Evolutionary conservation across 2,113 vertebrate genomes (phyloP).

Genomic region (Anoplopoma fimbria): DNA sequence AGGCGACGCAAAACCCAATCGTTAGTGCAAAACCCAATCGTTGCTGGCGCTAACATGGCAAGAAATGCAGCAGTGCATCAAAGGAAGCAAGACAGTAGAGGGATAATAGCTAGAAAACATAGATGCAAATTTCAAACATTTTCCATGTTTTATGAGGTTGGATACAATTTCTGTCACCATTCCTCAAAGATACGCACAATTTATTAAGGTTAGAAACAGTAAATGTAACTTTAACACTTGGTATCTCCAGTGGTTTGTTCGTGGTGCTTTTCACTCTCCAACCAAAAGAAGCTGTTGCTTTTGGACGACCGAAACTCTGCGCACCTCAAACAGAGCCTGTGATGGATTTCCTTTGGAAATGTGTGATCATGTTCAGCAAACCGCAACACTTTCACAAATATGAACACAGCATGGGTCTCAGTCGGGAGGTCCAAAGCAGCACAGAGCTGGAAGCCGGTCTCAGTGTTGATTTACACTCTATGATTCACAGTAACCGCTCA

Average conservation of each 20-base stretch:
- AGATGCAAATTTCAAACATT: too few relatives aligned
- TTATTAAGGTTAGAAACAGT: neutral
- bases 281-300: conserved; percentile 1
- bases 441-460: neutral
- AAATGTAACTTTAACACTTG: neutral
- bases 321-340: neutral
- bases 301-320: neutral
- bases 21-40: too few relatives aligned
- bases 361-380: neutral
- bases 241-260: neutral
- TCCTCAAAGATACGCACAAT: neutral
- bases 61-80: too few relatives aligned
- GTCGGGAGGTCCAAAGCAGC: conserved; percentile 8
- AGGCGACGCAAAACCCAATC: too few relatives aligned
- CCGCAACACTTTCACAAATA: conserved; percentile 13
- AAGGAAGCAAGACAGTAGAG: too few relatives aligned
- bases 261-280: neutral
- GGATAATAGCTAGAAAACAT: neutral
- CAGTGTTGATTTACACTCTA: conserved; percentile 4
- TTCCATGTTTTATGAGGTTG: too few relatives aligned
- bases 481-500: conserved; percentile 9
- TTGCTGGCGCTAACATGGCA: too few relatives aligned
- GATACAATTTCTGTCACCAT: too few relatives aligned
- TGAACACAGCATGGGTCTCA: conserved; percentile 8
- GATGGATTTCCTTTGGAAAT: conserved; percentile 16